These are phyloP conservation scores for Phalanger gymnotis DNA, from an alignment of 2,797 vertebrate genomes.

Conservation along the genomic window DNA sequence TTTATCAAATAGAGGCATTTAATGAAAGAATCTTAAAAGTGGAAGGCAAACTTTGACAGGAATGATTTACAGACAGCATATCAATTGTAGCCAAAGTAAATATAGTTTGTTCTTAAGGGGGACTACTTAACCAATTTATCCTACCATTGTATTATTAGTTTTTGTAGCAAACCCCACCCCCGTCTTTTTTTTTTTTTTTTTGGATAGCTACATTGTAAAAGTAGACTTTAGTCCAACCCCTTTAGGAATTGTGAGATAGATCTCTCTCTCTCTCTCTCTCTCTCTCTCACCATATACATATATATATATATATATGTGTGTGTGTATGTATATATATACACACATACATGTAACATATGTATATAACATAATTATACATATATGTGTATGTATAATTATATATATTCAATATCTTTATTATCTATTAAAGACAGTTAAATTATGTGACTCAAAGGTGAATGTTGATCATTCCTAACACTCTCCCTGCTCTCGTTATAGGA, in stretches of 20 bases:
- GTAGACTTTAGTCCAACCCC: background rate
- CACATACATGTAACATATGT: too few relatives aligned
- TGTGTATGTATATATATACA: background rate
- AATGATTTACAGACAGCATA: slow-evolving; percentile 6
- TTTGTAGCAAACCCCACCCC: background rate
- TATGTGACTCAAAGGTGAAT: background rate
- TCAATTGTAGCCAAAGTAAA: slow-evolving; percentile 26
- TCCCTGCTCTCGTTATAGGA: slow-evolving; percentile 84
- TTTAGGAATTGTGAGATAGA: background rate
- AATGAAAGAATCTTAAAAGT: background rate
- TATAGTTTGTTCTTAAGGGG: background rate
- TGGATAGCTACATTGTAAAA: background rate
- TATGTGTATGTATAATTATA: background rate
- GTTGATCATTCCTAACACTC: slow-evolving; percentile 17
- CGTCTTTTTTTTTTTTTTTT: fast-evolving
- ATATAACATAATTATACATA: too few relatives aligned
- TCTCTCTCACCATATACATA: too few relatives aligned
- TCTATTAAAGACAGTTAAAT: background rate
- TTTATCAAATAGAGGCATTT: background rate
- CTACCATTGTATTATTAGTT: background rate
- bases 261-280: too few relatives aligned
- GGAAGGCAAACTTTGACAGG: slow-evolving; percentile 24
- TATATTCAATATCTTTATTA: background rate
- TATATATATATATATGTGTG: background rate
- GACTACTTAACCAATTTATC: background rate